A percentile compares a stretch with the other conserved stretches of the same genome.
phyloP scores from a whole-genome alignment of 2,113 vertebrate species.

The Suncus etruscus region DNA sequence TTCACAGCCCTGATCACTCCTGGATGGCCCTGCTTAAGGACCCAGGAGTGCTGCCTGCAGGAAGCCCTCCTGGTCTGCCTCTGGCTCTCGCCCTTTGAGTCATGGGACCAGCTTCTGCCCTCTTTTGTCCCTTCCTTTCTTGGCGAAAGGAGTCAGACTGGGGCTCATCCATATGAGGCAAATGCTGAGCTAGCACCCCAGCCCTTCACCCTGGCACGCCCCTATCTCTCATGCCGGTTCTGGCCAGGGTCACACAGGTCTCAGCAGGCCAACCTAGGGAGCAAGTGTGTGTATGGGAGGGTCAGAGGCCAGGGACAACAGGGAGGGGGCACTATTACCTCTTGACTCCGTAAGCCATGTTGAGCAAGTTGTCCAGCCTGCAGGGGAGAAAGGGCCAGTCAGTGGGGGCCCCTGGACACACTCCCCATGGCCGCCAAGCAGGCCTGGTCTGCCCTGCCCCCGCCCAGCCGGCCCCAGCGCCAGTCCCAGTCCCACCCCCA shows the following conservation, averaged over 20 bases:
- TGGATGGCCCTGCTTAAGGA: no score
- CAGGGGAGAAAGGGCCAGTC: slow-evolving; percentile 86
- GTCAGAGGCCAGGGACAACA: not conserved
- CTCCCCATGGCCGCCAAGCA: not conserved
- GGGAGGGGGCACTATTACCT: slow-evolving; percentile 91
- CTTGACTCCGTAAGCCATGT: slow-evolving; percentile 98
- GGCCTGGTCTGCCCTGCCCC: slow-evolving; percentile 53
- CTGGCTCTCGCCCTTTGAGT: no score
- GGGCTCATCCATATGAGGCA: no score
- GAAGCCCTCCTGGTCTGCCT: no score
- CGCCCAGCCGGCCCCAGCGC: not conserved
- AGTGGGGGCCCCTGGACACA: not conserved
- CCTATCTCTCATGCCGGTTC: not conserved
- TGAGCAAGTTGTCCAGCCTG: slow-evolving; percentile 99
- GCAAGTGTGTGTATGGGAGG: not conserved
- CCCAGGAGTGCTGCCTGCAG: no score
- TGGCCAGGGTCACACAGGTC: not conserved
- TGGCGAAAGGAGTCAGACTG: no score
- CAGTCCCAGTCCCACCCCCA: slow-evolving; percentile 59
- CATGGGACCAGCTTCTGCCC: no score
- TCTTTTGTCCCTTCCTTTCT: no score
- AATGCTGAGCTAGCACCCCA: no score
- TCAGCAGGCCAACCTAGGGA: not conserved
- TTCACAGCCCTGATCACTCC: not conserved
- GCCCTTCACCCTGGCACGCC: not conserved